A percentile compares a stretch with the other conserved stretches of the same genome.
Evolutionary conservation across 2,797 vertebrate species (phyloP).

Genomic region (Poeciliopsis paucimaculata): DNA sequence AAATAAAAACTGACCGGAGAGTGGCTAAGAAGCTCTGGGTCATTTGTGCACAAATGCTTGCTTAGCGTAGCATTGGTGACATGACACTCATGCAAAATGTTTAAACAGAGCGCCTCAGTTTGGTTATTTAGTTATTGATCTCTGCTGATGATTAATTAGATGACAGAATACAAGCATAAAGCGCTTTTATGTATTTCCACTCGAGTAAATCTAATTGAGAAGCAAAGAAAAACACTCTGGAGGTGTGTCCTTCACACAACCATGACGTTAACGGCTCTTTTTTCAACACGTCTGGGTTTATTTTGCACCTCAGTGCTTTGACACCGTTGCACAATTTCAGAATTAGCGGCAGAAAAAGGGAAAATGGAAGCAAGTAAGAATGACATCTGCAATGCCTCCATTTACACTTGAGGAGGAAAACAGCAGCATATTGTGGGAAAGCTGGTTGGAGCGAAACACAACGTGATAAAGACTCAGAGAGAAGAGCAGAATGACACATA

Average conservation of each 20-base stretch:
- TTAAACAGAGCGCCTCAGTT: background rate
- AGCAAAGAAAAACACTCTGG: background rate
- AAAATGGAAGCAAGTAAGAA: constrained; percentile 22
- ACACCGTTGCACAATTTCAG: background rate
- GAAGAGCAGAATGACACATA: background rate
- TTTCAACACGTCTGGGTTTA: background rate
- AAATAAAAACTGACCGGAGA: constrained; percentile 33
- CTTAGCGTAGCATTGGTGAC: background rate
- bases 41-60: constrained; percentile 4
- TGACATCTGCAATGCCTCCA: background rate
- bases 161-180: background rate
- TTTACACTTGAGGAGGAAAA: background rate
- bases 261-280: background rate
- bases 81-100: constrained; percentile 24
- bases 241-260: background rate
- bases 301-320: background rate
- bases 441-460: background rate
- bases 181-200: background rate
- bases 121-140: background rate
- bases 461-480: background rate
- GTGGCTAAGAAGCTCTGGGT: constrained; percentile 20
- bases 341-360: background rate
- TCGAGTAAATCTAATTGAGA: background rate
- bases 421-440: background rate
- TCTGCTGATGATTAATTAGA: background rate